Evolutionary conservation across 2,113 vertebrate genomes (phyloP).

Genomic region (Peromyscus californicus): DNA sequence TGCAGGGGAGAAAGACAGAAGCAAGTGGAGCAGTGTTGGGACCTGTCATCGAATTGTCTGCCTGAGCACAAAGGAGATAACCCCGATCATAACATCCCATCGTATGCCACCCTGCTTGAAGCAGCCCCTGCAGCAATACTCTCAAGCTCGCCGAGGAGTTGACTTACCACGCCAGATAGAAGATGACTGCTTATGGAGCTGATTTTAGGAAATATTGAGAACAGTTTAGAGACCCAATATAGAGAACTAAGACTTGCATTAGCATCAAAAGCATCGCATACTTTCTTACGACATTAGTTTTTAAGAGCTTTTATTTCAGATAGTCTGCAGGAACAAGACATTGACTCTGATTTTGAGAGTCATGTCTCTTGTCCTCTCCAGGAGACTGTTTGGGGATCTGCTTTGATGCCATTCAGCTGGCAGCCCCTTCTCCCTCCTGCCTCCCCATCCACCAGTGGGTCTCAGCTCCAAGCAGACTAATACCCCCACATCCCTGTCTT

Average conservation of each 20-base stretch:
- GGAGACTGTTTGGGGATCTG: not conserved
- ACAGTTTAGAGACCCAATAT: not conserved
- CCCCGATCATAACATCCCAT: not conserved
- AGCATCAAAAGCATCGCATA: conserved; percentile 23
- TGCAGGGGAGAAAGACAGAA: not conserved
- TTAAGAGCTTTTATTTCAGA: conserved; percentile 60
- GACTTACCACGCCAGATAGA: not conserved
- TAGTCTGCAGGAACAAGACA: conserved; percentile 57
- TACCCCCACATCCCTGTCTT: not conserved
- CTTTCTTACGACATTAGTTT: not conserved
- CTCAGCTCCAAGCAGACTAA: not conserved
- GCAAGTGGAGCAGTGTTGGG: not conserved
- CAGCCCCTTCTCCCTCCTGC: conserved; percentile 3
- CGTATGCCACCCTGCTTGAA: not conserved
- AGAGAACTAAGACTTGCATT: conserved; percentile 14
- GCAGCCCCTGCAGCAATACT: not conserved
- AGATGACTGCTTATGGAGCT: not conserved
- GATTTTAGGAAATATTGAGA: conserved; percentile 56
- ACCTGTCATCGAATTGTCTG: not conserved
- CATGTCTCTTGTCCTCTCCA: conserved; percentile 52
- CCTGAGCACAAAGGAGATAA: not conserved
- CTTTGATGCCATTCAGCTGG: not conserved
- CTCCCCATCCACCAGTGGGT: not conserved
- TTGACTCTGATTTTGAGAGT: not conserved
- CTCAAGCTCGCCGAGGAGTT: not conserved